Conservation (phyloP, 2,113 vertebrate genomes). For the Gila orcuttii region DNA sequence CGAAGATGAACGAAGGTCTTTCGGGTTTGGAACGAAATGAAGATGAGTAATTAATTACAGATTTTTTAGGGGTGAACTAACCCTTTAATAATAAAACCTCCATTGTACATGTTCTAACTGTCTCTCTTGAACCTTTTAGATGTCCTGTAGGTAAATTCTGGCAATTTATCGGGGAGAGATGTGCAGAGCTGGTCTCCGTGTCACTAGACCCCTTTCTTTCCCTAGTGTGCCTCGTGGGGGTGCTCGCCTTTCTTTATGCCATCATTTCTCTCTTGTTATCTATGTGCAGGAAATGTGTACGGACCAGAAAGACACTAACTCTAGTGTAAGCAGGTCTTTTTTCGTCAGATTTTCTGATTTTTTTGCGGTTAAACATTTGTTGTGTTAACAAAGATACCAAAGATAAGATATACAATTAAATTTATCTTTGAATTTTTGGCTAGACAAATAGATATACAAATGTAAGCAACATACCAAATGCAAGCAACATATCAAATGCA, state of each 20-base stretch:
- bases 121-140: constrained; percentile 68
- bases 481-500: not conserved
- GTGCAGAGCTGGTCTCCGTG: constrained; percentile 70
- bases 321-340: constrained; percentile 72
- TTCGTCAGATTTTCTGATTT: constrained; percentile 51
- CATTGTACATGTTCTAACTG: constrained; percentile 49
- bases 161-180: constrained; percentile 68
- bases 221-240: constrained; percentile 62
- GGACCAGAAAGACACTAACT: constrained; percentile 69
- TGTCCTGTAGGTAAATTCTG: constrained; percentile 71
- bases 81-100: not conserved
- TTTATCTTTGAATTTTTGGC: not conserved
- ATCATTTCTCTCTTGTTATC: constrained; percentile 70
- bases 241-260: constrained; percentile 68
- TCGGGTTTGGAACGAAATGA: too few species aligned
- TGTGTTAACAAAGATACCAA: not conserved
- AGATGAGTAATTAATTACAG: too few species aligned
- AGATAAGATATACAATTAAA: not conserved
- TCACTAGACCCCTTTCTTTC: constrained; percentile 69
- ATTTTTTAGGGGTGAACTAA: too few species aligned
- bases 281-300: constrained; percentile 69
- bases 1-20: too few species aligned
- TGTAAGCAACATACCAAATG: not conserved
- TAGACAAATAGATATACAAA: not conserved
- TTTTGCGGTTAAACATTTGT: constrained; percentile 1